Percentiles rank a stretch among this genome's conserved stretches.
phyloP scores from a whole-genome alignment of 2,113 vertebrate species.

The Tor tambroides region DNA sequence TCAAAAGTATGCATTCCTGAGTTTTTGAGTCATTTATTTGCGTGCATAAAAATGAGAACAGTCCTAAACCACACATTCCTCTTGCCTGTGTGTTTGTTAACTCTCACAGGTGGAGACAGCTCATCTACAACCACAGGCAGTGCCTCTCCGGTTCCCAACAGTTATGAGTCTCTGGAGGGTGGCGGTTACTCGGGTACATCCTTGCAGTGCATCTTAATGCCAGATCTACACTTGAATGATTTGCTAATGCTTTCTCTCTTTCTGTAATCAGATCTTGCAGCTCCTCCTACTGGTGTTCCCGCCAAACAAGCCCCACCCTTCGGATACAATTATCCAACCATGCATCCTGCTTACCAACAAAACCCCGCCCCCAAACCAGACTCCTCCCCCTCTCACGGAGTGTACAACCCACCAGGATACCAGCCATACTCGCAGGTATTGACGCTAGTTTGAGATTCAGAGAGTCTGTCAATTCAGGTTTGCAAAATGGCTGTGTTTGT shows the following conservation, averaged over 20 bases:
- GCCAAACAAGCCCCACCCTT: slow-evolving; percentile 81
- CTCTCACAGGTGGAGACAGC: slow-evolving; percentile 84
- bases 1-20: too few species aligned
- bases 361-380: slow-evolving; percentile 64
- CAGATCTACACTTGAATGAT: neutral
- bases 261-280: slow-evolving; percentile 6
- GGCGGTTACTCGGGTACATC: slow-evolving; percentile 86
- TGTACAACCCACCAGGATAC: slow-evolving; percentile 76
- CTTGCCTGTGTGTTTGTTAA: neutral
- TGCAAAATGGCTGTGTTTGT: neutral
- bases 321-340: slow-evolving; percentile 85
- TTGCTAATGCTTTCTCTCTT: neutral
- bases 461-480: neutral
- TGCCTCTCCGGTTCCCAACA: slow-evolving; percentile 89
- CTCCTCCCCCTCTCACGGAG: slow-evolving; percentile 71
- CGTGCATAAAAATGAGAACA: neutral
- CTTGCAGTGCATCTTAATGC: too few species aligned
- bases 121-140: slow-evolving; percentile 92
- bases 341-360: slow-evolving; percentile 87
- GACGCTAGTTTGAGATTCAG: slow-evolving; percentile 56
- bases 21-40: neutral
- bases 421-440: slow-evolving; percentile 79
- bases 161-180: slow-evolving; percentile 91
- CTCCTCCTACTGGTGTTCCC: slow-evolving; percentile 71
- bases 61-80: neutral